A percentile compares a stretch with the other conserved stretches of the same genome.
Conservation (phyloP, 1,140 invertebrate genomes). For the Nixonia krombeini region DNA sequence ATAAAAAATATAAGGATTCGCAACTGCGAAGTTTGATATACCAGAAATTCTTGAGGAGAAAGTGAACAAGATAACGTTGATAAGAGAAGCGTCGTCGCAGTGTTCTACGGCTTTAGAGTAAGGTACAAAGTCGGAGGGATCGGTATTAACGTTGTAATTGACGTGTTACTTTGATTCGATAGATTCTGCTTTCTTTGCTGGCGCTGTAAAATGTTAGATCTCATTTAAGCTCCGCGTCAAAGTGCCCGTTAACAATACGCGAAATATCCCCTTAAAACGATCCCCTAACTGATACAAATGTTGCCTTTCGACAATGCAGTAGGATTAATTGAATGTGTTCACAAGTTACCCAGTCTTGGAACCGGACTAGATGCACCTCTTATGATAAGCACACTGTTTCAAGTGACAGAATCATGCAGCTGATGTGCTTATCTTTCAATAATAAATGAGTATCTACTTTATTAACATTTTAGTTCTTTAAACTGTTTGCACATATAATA, state of each 20-base stretch:
- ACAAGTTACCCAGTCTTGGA: constrained; percentile 8
- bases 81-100: too few relatives aligned
- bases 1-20: too few relatives aligned
- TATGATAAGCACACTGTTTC: background rate
- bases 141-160: too few relatives aligned
- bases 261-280: constrained; percentile 12
- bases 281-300: constrained; percentile 33
- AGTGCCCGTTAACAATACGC: background rate
- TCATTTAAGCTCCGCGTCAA: background rate
- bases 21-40: too few relatives aligned
- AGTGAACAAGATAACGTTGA: too few relatives aligned
- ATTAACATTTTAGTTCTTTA: too few relatives aligned
- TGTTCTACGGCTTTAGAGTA: too few relatives aligned
- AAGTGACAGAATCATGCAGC: background rate
- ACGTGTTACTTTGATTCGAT: too few relatives aligned
- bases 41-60: too few relatives aligned
- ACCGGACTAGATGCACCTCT: constrained; percentile 4
- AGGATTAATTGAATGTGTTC: constrained; percentile 29
- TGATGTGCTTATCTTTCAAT: background rate
- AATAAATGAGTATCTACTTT: background rate
- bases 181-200: too few relatives aligned
- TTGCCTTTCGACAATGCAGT: constrained; percentile 30
- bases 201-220: background rate
- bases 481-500: too few relatives aligned
- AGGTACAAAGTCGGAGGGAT: too few relatives aligned